Evolutionary conservation across 2,888 invertebrate genomes (phyloP).

Genomic region (Tetramorium bicarinatum): DNA sequence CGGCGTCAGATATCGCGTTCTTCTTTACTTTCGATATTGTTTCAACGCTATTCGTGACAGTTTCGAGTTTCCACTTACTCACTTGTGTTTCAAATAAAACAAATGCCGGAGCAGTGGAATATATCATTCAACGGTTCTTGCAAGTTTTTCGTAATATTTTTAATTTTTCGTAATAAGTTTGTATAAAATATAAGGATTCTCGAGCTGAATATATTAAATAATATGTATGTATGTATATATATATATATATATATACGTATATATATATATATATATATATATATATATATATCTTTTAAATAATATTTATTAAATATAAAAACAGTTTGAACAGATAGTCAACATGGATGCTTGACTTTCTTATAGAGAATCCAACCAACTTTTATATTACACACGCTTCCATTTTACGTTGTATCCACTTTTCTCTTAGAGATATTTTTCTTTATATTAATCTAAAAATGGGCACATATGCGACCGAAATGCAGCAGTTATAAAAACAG

Average conservation of each 20-base stretch:
- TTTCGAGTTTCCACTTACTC: neutral
- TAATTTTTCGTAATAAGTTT: too few relatives aligned
- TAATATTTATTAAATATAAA: too few relatives aligned
- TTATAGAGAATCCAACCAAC: neutral
- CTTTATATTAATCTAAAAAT: conserved; percentile 21
- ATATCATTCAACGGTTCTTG: neutral
- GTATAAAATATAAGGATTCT: neutral
- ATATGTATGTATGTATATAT: too few relatives aligned
- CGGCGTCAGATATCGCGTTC: conserved; percentile 55
- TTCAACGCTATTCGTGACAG: conserved; percentile 28
- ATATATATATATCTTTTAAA: too few relatives aligned
- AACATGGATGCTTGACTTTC: neutral
- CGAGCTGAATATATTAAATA: neutral
- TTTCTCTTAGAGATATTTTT: conserved; percentile 10
- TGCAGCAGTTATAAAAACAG: conserved; percentile 17
- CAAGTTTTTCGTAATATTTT: too few relatives aligned
- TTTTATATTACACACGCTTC: neutral
- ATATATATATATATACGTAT: too few relatives aligned
- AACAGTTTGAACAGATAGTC: neutral
- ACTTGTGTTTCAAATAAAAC: neutral
- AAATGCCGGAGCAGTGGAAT: neutral
- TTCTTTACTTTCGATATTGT: conserved; percentile 47
- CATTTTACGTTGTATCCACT: neutral
- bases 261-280: too few relatives aligned
- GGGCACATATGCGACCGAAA: neutral